Percentiles rank a stretch among this genome's conserved stretches.
Conservation (phyloP, 2,113 vertebrate species). For the Phrynosoma platyrhinos region DNA sequence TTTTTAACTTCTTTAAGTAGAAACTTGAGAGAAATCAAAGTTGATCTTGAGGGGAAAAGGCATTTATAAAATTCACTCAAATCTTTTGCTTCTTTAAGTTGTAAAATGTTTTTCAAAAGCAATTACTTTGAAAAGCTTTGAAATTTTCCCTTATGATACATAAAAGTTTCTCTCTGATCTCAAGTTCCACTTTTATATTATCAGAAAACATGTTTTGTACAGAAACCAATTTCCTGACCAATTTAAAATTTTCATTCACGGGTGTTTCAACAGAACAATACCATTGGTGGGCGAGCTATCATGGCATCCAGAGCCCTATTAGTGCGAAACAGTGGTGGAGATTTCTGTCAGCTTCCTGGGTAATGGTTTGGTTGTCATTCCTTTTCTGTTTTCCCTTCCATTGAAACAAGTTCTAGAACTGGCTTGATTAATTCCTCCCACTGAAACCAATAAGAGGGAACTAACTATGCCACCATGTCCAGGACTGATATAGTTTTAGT, state of each 20-base stretch:
- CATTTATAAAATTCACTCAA: neutral
- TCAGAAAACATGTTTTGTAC: too few relatives aligned
- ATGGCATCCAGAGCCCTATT: neutral
- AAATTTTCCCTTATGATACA: neutral
- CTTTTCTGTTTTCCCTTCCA: neutral
- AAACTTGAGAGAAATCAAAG: neutral
- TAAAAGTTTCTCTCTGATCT: rapidly evolving
- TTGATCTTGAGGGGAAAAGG: neutral
- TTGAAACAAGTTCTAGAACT: neutral
- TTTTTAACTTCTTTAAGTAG: neutral
- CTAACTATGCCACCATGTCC: neutral
- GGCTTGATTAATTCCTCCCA: neutral
- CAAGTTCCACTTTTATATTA: neutral
- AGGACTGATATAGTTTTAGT: neutral
- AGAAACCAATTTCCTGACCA: neutral
- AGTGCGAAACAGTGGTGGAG: neutral
- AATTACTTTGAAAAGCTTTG: neutral
- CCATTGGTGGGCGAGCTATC: neutral
- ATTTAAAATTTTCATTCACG: neutral
- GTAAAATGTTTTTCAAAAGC: neutral
- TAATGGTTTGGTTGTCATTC: neutral
- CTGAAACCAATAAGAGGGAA: neutral
- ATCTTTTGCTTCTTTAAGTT: slow-evolving; percentile 14
- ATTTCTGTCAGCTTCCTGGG: neutral
- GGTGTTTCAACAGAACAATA: neutral